phyloP scores from a whole-genome alignment of 2,888 invertebrate genomes.

The Ormyrus thymus region DNA sequence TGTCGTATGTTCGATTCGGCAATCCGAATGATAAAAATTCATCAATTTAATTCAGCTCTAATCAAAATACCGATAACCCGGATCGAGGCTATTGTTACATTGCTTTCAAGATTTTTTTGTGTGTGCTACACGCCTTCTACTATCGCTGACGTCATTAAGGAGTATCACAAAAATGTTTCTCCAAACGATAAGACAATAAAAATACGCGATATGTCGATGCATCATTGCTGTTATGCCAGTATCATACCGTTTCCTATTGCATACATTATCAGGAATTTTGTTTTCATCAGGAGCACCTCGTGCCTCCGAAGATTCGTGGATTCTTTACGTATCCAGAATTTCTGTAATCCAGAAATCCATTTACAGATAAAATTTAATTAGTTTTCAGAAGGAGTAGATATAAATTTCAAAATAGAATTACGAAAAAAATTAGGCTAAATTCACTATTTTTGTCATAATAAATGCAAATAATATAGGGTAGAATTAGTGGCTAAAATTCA shows the following conservation, averaged over 20 bases:
- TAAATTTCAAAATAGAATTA: no score
- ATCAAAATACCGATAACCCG: constrained; percentile 41
- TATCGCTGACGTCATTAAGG: constrained; percentile 51
- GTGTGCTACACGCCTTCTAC: constrained; percentile 26
- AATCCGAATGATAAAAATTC: constrained; percentile 17
- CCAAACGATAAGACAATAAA: constrained; percentile 31
- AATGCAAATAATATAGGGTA: no score
- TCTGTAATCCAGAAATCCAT: no score
- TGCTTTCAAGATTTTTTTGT: constrained; percentile 7
- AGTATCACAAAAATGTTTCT: constrained; percentile 29
- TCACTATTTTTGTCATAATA: no score
- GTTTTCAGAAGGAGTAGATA: no score
- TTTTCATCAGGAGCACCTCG: constrained; percentile 8
- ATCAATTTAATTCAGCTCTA: constrained; percentile 24
- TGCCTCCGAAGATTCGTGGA: no score
- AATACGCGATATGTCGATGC: constrained; percentile 18
- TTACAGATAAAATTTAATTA: no score
- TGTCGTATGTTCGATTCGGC: not conserved
- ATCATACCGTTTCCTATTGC: constrained; percentile 29
- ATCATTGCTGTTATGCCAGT: constrained; percentile 3
- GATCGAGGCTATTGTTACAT: constrained; percentile 25
- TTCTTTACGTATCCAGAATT: no score
- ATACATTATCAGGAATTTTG: constrained; percentile 10
- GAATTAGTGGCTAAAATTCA: no score
- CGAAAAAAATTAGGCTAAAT: no score